phyloP scores from a whole-genome alignment of 2,113 vertebrate species.

The Pseudonaja textilis region DNA sequence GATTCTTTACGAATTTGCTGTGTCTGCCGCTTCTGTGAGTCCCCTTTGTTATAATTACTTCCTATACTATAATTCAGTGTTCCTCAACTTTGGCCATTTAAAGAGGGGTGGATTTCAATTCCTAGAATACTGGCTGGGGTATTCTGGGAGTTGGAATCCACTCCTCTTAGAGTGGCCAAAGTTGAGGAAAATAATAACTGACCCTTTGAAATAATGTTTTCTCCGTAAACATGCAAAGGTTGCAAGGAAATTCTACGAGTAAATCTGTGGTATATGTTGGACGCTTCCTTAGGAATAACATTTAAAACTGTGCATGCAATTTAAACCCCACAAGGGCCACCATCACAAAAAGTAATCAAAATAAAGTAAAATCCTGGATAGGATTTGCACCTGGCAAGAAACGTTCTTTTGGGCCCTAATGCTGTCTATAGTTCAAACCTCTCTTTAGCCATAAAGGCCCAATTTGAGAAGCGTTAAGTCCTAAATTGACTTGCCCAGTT shows the following conservation, averaged over 20 bases:
- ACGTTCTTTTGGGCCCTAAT: no score
- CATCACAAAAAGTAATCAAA: no score
- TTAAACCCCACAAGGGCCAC: no score
- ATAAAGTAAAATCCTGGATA: no score
- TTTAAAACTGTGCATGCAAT: neutral
- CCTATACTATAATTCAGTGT: neutral
- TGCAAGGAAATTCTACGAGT: neutral
- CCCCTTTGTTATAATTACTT: neutral
- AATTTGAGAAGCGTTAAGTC: no score
- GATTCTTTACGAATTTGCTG: constrained; percentile 81
- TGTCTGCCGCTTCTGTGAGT: constrained; percentile 84
- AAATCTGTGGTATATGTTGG: neutral
- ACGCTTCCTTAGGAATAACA: neutral
- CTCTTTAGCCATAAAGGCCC: no score
- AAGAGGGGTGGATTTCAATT: neutral
- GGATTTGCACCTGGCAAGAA: no score
- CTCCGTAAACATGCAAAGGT: neutral
- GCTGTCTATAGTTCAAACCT: no score
- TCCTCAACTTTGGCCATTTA: neutral
- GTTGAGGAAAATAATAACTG: neutral
- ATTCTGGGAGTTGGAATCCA: neutral
- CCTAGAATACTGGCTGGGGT: neutral
- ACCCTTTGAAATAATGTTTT: neutral
- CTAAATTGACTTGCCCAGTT: no score
- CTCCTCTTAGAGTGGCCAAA: no score